Conservation (phyloP, 1,140 invertebrate species). For the Plutomurus gul region DNA sequence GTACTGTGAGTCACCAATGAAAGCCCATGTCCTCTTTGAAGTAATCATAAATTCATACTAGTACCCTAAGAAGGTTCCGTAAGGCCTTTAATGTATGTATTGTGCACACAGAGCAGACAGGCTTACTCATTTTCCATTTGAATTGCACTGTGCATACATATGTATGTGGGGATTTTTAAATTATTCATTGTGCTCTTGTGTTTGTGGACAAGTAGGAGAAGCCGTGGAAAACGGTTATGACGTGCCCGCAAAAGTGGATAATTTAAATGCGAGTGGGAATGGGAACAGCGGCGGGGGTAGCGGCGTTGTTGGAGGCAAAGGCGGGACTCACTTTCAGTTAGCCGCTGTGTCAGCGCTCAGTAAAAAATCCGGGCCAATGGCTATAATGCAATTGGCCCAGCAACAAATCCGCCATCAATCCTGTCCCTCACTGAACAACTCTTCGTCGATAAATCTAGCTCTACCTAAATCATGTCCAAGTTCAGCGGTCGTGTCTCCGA, state of each 20-base stretch:
- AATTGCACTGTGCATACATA: too few relatives aligned
- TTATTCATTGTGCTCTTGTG: not conserved
- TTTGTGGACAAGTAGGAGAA: not conserved
- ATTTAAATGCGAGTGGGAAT: not conserved
- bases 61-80: not conserved
- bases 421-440: constrained; percentile 48
- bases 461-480: constrained; percentile 50
- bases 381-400: constrained; percentile 20
- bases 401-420: constrained; percentile 51
- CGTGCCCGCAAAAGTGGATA: constrained; percentile 33
- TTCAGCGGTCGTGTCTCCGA: constrained; percentile 49
- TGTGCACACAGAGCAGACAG: not conserved
- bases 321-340: too few relatives aligned
- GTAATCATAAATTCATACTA: not conserved
- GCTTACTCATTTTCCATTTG: not conserved
- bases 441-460: constrained; percentile 5
- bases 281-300: not conserved
- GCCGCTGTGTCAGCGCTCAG: too few relatives aligned
- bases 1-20: not conserved
- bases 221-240: constrained; percentile 50
- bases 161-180: too few relatives aligned
- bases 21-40: not conserved
- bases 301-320: too few relatives aligned
- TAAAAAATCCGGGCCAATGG: not conserved
- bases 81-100: not conserved